Conservation (phyloP, 2,797 vertebrate genomes). For the Calcarius lapponicus region DNA sequence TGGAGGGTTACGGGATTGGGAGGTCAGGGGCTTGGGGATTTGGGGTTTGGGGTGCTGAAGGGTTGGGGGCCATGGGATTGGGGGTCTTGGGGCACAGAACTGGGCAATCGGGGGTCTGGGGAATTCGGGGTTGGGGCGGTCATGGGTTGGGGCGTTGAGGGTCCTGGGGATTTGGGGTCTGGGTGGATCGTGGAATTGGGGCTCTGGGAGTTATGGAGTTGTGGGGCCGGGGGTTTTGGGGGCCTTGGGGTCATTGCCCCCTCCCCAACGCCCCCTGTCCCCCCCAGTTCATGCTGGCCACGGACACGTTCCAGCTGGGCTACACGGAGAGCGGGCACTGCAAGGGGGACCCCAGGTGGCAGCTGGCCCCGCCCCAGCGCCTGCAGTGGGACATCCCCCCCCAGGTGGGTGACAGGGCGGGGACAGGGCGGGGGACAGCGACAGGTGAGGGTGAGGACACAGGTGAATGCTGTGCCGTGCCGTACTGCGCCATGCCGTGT, state of each 20-base stretch:
- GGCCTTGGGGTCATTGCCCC: too few species aligned
- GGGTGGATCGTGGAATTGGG: background rate
- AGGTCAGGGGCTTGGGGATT: background rate
- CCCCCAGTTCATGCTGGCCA: background rate
- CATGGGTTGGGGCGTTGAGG: background rate
- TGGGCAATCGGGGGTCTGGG: too few species aligned
- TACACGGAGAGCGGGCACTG: conserved; percentile 91
- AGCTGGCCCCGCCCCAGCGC: conserved; percentile 80
- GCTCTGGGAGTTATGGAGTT: background rate
- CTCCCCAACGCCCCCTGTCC: background rate
- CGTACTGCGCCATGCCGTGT: background rate
- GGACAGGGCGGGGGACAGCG: background rate
- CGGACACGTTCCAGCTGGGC: conserved; percentile 69
- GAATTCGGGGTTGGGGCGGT: too few species aligned
- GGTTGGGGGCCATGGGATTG: too few species aligned
- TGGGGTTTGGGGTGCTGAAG: background rate
- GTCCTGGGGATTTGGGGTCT: background rate
- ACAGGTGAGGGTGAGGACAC: background rate
- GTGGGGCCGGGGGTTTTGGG: too few species aligned
- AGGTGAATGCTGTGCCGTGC: background rate
- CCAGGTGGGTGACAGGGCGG: conserved; percentile 68
- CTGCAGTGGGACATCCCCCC: conserved; percentile 88
- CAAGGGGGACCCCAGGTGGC: conserved; percentile 80
- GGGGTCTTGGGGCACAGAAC: too few species aligned
- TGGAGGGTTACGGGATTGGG: too few species aligned